Percentiles rank a stretch among this genome's conserved stretches.
phyloP scores from a whole-genome alignment of 2,797 vertebrate species.

The Chelmon rostratus region DNA sequence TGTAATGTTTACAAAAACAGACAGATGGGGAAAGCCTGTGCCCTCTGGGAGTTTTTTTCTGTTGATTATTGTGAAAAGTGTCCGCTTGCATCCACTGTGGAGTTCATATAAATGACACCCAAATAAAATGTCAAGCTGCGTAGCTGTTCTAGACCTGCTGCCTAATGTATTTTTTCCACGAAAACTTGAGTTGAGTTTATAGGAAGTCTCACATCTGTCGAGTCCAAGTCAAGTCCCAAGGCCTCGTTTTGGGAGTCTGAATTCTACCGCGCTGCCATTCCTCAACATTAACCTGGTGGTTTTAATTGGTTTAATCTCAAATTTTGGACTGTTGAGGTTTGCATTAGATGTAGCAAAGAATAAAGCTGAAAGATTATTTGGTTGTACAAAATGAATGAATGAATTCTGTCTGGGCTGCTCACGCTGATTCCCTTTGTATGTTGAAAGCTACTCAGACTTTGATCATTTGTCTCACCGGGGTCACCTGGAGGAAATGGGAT shows the following conservation, averaged over 20 bases:
- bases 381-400: neutral
- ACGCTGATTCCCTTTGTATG: neutral
- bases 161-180: neutral
- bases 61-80: neutral
- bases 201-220: neutral
- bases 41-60: neutral
- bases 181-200: neutral
- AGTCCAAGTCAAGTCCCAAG: neutral
- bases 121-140: neutral
- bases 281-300: neutral
- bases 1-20: neutral
- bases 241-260: neutral
- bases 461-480: neutral
- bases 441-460: neutral
- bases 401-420: neutral
- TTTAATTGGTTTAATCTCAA: too few relatives aligned
- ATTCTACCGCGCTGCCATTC: neutral
- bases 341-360: neutral
- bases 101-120: neutral
- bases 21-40: neutral
- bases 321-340: neutral
- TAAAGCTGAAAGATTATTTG: neutral
- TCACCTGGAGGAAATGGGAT: constrained; percentile 10
- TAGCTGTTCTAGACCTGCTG: neutral
- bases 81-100: neutral